A percentile compares a stretch with the other conserved stretches of the same genome.
These are phyloP conservation scores for Pachymerium ferrugineum DNA, from an alignment of 2,888 invertebrate genomes.

Conservation along the genomic window DNA sequence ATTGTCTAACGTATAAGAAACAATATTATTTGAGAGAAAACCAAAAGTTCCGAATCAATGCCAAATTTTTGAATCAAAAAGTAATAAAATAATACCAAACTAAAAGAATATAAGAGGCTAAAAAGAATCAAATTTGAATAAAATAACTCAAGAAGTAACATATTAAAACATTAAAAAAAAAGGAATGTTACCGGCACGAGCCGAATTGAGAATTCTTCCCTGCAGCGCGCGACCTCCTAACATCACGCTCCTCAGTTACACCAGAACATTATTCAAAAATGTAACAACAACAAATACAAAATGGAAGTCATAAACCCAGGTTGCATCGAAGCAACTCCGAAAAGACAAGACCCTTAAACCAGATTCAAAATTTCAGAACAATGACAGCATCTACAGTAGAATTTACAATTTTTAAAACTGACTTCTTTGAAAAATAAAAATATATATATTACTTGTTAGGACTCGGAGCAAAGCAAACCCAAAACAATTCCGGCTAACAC, in stretches of 20 bases:
- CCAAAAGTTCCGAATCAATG: neutral
- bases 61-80: neutral
- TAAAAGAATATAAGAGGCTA: neutral
- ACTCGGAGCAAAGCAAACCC: neutral
- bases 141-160: neutral
- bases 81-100: neutral
- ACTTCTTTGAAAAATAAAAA: neutral
- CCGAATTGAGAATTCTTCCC: too few relatives aligned
- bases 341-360: too few relatives aligned
- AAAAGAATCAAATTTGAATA: neutral
- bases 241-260: too few relatives aligned
- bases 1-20: neutral
- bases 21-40: neutral
- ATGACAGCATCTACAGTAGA: neutral
- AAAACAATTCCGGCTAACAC: neutral
- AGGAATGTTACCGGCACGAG: too few relatives aligned
- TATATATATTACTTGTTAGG: neutral
- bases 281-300: too few relatives aligned
- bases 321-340: too few relatives aligned
- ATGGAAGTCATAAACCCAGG: too few relatives aligned
- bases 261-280: too few relatives aligned
- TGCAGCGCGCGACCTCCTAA: too few relatives aligned
- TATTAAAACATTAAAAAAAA: too few relatives aligned
- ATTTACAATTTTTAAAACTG: too few relatives aligned
- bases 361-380: too few relatives aligned